Percentiles rank a stretch among this genome's conserved stretches.
Conservation (phyloP, 1,140 invertebrate species). For the Steinernema khuongi region DNA sequence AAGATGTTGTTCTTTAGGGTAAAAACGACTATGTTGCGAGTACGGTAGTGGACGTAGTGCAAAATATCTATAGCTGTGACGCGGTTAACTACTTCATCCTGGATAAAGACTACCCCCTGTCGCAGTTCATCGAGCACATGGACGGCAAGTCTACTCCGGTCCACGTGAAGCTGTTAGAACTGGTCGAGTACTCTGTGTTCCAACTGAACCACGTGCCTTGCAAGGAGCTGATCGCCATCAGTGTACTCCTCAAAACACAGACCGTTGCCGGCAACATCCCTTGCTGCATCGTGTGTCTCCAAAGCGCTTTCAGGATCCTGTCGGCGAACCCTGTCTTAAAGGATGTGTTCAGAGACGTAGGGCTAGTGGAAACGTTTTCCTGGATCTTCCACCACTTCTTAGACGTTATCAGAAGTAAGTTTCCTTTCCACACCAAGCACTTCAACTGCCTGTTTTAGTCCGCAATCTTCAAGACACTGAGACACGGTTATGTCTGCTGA, state of each 20-base stretch:
- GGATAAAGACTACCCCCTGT: slow-evolving; percentile 87
- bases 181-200: slow-evolving; percentile 91
- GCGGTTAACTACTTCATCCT: slow-evolving; percentile 98
- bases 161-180: slow-evolving; percentile 89
- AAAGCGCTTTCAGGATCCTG: slow-evolving; percentile 53
- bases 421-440: background rate
- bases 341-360: slow-evolving; percentile 95
- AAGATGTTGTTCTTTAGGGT: slow-evolving; percentile 29
- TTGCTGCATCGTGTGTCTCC: slow-evolving; percentile 65
- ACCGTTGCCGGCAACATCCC: slow-evolving; percentile 56
- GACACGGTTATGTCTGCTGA: slow-evolving; percentile 72
- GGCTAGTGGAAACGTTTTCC: slow-evolving; percentile 84
- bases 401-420: slow-evolving; percentile 22
- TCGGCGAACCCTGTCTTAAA: slow-evolving; percentile 86
- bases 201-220: slow-evolving; percentile 96
- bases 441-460: slow-evolving; percentile 17
- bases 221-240: slow-evolving; percentile 93
- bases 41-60: slow-evolving; percentile 89
- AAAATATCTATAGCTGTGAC: slow-evolving; percentile 91
- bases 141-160: slow-evolving; percentile 80
- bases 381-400: slow-evolving; percentile 36
- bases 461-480: slow-evolving; percentile 54
- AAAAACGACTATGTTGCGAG: slow-evolving; percentile 64
- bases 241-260: slow-evolving; percentile 78
- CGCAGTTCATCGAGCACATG: slow-evolving; percentile 91